Percentiles rank a stretch among this genome's conserved stretches.
phyloP scores from a whole-genome alignment of 2,113 vertebrate species.

The Rutilus rutilus region DNA sequence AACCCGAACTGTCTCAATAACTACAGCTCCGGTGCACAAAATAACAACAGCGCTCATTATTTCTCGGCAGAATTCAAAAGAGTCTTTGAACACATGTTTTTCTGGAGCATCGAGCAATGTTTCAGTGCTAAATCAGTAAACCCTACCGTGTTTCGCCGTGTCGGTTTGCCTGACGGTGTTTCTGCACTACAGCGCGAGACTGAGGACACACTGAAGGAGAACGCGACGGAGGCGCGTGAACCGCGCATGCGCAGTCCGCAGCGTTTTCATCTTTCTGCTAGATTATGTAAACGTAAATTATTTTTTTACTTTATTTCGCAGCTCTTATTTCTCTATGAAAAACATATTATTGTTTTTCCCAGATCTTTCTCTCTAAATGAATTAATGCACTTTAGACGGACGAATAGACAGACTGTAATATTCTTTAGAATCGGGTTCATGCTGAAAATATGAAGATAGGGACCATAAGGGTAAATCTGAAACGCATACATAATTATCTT shows the following conservation, averaged over 20 bases:
- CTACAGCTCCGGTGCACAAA: background rate
- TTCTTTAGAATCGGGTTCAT: background rate
- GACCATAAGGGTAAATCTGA: background rate
- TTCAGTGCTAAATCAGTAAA: background rate
- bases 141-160: slow-evolving; percentile 65
- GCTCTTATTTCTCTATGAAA: background rate
- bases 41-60: background rate
- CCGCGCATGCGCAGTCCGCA: slow-evolving; percentile 66
- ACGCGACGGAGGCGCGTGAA: slow-evolving; percentile 45
- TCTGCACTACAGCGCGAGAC: slow-evolving; percentile 51
- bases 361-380: background rate
- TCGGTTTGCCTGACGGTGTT: slow-evolving; percentile 29
- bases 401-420: background rate
- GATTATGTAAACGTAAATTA: slow-evolving; percentile 55
- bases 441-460: background rate
- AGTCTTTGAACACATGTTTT: background rate
- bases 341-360: too few species aligned
- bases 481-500: too few species aligned
- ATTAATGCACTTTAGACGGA: background rate
- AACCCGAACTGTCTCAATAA: background rate
- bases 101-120: background rate
- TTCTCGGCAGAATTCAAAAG: background rate
- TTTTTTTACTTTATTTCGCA: background rate
- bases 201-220: slow-evolving; percentile 72
- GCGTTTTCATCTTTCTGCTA: background rate